Percentiles rank a stretch among this genome's conserved stretches.
Conservation (phyloP, 2,888 invertebrate genomes). For the Thecocarcelia acutangulata region DNA sequence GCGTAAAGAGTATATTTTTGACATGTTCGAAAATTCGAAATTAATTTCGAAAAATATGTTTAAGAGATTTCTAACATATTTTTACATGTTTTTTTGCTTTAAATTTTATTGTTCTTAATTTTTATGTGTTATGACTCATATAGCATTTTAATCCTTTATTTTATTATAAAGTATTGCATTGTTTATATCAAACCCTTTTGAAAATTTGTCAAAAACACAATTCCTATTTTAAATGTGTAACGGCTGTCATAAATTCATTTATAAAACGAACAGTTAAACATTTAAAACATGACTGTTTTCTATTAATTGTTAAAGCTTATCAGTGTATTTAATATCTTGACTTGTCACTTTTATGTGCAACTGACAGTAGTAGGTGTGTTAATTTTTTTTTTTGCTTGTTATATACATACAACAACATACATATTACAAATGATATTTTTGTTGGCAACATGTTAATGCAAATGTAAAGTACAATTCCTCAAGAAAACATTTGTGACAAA, state of each 20-base stretch:
- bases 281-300: constrained; percentile 63
- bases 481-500: constrained; percentile 63
- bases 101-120: too few relatives aligned
- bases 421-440: constrained; percentile 36
- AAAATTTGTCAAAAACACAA: constrained; percentile 7
- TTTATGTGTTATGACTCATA: constrained; percentile 2
- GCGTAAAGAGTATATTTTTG: too few relatives aligned
- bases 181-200: constrained; percentile 9
- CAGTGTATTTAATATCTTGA: constrained; percentile 66
- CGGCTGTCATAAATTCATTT: constrained; percentile 63
- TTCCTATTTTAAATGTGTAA: constrained; percentile 20
- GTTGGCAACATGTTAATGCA: constrained; percentile 60
- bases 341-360: constrained; percentile 60
- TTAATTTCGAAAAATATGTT: too few relatives aligned
- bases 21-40: too few relatives aligned
- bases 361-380: constrained; percentile 69
- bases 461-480: constrained; percentile 48
- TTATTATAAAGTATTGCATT: background rate
- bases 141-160: background rate
- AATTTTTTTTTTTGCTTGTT: constrained; percentile 37
- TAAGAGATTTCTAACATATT: too few relatives aligned
- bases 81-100: too few relatives aligned
- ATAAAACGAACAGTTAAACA: constrained; percentile 53
- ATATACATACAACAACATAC: background rate
- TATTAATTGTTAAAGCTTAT: constrained; percentile 67